These are phyloP conservation scores for Cyrtonyx montezumae DNA, from an alignment of 2,113 vertebrate species.

Conservation along the genomic window DNA sequence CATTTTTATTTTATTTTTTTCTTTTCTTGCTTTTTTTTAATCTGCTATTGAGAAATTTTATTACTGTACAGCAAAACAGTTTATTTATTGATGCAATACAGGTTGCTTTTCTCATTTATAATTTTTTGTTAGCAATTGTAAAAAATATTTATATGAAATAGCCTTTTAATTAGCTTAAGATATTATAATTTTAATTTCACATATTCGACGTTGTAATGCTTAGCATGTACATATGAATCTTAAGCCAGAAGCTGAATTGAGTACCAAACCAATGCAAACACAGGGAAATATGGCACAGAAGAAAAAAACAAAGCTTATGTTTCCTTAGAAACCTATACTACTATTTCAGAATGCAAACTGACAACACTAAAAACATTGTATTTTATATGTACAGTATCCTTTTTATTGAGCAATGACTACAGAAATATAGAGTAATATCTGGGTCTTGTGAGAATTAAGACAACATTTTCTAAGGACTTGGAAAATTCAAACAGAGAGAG, in stretches of 20 bases:
- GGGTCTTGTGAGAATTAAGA: not conserved
- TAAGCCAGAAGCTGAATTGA: too few species aligned
- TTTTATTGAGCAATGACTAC: not conserved
- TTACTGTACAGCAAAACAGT: not conserved
- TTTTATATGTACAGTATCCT: not conserved
- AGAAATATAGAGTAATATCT: not conserved
- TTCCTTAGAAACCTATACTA: not conserved
- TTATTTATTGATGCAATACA: not conserved
- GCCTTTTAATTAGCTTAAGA: not conserved
- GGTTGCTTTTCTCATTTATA: not conserved
- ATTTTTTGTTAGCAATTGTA: not conserved
- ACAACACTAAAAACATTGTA: not conserved
- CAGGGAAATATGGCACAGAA: not conserved
- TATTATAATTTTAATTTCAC: not conserved
- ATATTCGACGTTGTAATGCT: accelerated
- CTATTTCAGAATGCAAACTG: not conserved
- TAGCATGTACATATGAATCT: not conserved
- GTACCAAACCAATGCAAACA: not conserved
- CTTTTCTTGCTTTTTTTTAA: too few species aligned
- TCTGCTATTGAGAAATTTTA: too few species aligned
- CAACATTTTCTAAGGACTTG: not conserved
- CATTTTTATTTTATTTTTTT: too few species aligned
- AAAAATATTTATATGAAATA: not conserved
- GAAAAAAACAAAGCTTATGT: not conserved
- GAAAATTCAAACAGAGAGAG: not conserved